These are phyloP conservation scores for Hapalemur alaotrensis DNA, from an alignment of 2,797 vertebrate genomes.

Conservation along the genomic window DNA sequence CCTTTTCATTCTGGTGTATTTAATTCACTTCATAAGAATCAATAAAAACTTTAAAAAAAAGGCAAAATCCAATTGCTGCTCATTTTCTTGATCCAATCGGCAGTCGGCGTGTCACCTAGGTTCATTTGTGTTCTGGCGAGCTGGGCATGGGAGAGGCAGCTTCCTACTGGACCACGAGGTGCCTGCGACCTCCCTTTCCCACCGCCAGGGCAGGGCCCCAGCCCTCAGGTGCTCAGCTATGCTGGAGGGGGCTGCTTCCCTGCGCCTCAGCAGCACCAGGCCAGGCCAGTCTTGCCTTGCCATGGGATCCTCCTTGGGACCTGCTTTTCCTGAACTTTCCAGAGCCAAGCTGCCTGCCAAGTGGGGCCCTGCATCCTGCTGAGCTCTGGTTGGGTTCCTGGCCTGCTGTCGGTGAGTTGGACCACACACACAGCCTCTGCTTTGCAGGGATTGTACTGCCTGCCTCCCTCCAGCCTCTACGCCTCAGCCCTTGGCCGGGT, in stretches of 20 bases:
- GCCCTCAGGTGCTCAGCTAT: not conserved
- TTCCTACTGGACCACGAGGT: not conserved
- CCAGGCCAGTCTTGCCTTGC: not conserved
- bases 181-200: not conserved
- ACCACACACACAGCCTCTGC: not conserved
- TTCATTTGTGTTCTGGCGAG: not conserved
- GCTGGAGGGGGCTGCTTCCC: rapidly evolving
- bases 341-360: not conserved
- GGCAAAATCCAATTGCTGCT: slow-evolving; percentile 66
- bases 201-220: not conserved
- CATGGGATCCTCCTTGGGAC: not conserved
- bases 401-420: rapidly evolving
- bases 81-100: slow-evolving; percentile 50
- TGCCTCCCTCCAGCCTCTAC: not conserved
- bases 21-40: slow-evolving; percentile 64
- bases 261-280: not conserved
- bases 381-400: not conserved
- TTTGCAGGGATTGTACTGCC: not conserved
- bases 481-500: not conserved
- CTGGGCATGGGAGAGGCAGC: not conserved
- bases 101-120: not conserved
- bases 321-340: not conserved
- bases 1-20: slow-evolving; percentile 38
- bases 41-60: slow-evolving; percentile 66
- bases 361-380: not conserved